A percentile compares a stretch with the other conserved stretches of the same genome.
These are phyloP conservation scores for Microtus ochrogaster DNA, from an alignment of 2,113 vertebrate genomes.

Conservation along the genomic window DNA sequence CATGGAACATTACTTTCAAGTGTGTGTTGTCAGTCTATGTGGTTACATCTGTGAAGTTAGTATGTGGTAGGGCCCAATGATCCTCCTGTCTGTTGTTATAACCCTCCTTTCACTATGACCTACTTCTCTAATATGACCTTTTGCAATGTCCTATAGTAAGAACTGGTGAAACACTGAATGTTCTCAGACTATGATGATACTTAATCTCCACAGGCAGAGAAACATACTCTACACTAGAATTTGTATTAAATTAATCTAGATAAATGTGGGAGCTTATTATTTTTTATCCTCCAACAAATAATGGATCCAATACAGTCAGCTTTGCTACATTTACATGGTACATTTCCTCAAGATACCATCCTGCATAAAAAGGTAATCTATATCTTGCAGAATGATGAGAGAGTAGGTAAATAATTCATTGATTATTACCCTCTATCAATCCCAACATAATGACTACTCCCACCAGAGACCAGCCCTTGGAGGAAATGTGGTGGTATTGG, in stretches of 20 bases:
- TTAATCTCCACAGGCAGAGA: not conserved
- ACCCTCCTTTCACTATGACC: not conserved
- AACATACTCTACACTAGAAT: not conserved
- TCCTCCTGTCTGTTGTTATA: not conserved
- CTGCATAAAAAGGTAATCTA: not conserved
- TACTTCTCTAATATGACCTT: not conserved
- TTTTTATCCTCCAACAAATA: not conserved
- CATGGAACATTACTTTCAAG: not conserved
- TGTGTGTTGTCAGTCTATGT: not conserved
- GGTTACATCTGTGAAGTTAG: not conserved
- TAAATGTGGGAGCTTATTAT: not conserved
- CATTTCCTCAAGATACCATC: not conserved
- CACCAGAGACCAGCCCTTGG: not conserved
- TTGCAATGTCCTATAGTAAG: not conserved
- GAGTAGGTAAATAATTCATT: not conserved
- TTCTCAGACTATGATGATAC: not conserved
- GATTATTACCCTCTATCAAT: not conserved
- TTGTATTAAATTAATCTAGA: not conserved
- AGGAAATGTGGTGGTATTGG: not conserved
- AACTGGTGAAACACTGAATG: not conserved
- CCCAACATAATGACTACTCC: not conserved
- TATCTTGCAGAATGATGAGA: not conserved
- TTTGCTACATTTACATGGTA: not conserved
- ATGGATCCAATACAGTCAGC: not conserved
- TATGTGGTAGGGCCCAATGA: no score